Evolutionary conservation across 2,888 invertebrate species (phyloP), one percentile per base, ranked within the genome.

Genomic region (Polymixis flavicincta): DNA sequence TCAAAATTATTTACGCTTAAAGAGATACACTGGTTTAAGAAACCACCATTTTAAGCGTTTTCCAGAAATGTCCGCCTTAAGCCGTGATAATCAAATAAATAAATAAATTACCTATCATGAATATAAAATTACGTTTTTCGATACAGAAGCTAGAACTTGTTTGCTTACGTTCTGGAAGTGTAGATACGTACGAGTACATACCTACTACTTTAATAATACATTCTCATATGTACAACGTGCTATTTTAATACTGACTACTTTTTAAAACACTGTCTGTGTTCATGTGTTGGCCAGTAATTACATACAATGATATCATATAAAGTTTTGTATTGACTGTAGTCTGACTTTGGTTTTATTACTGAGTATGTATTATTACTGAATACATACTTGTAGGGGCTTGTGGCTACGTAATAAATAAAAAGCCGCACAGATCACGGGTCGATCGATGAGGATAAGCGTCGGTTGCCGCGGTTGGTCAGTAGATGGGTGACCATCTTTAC

Each of bases 221-320:
- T 50, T 60, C 48, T 74, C 52, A 77, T 32, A 55, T 74, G 68
- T 69, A 69, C 48, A 8, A 55, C 28, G 74, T 65, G 68, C 50
- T 55, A 74, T 74, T 80, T 64, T 22, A 50, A 59, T 17, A 25
- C 59, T 80, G 68, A 80, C 80, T 78, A 80, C 54, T 60, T 74
- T 78, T 68, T 73, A 28, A 67, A 22, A 54, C 32, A 32, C 32
- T 32, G 68, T 32, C 48, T 60, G 45, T 32, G 3, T 9, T 22
- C 9, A 55, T 63, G 48, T 32, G n/a, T 50, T 22, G 14, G 63
- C 25, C 17, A 50, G 60, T 74, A 74, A 78, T 64, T 69, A 69
- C 42, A 17, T 66, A 71, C 60, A 78, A 71, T 78, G 64, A 54
- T 77, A 63, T 0, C 28, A 55, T 65, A 61, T 73, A 78, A 68